Conservation (phyloP, 2,888 invertebrate species). For the Apotomis capreana region DNA sequence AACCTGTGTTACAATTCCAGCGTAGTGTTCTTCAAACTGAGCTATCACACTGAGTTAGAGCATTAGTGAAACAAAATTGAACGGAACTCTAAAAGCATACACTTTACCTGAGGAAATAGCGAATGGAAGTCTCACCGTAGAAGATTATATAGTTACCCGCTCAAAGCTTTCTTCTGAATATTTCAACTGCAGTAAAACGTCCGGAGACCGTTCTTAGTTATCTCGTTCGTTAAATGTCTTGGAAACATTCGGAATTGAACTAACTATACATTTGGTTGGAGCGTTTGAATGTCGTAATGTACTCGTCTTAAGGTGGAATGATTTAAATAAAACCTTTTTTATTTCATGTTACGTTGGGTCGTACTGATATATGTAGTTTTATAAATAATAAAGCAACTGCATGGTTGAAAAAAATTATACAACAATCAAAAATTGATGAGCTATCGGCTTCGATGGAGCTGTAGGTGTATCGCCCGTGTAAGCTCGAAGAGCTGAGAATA, state of each 20-base stretch:
- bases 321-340: conserved; percentile 1
- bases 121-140: conserved; percentile 27
- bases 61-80: no score
- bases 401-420: no score
- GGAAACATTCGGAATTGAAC: conserved; percentile 42
- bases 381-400: no score
- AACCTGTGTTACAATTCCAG: no score
- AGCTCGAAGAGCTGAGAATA: no score
- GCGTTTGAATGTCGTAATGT: conserved; percentile 26
- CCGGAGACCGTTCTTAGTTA: conserved; percentile 40
- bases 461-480: no score
- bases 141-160: conserved; percentile 41
- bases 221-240: conserved; percentile 42
- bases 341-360: background rate
- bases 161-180: conserved; percentile 43
- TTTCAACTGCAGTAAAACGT: conserved; percentile 41
- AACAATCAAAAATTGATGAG: no score
- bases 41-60: no score
- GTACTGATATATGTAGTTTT: no score
- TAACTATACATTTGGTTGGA: conserved; percentile 35
- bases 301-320: conserved; percentile 9
- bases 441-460: no score
- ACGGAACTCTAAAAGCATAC: conserved; percentile 13
- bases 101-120: conserved; percentile 35
- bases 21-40: no score